phyloP scores from a whole-genome alignment of 2,888 invertebrate species.

The Metallyticus violacea region DNA sequence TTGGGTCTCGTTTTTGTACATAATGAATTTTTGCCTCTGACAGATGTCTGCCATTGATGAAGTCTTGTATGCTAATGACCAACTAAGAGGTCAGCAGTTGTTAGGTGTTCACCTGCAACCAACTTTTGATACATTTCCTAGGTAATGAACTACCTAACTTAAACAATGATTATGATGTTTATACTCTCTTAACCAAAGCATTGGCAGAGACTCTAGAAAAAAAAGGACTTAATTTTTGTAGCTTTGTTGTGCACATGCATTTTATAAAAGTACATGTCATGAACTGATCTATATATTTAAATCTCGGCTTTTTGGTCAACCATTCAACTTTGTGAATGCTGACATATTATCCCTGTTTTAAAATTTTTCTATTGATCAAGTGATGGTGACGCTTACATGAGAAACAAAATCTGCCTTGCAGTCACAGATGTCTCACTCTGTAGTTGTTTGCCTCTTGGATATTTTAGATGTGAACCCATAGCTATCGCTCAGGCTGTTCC shows the following conservation, averaged over 20 bases:
- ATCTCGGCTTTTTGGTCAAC: conserved; percentile 23
- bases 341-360: conserved; percentile 27
- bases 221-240: conserved; percentile 31
- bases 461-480: conserved; percentile 27
- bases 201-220: conserved; percentile 35
- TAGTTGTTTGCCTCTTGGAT: conserved; percentile 18
- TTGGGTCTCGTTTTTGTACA: conserved; percentile 38
- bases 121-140: conserved; percentile 34
- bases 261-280: conserved; percentile 29
- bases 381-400: conserved; percentile 27
- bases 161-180: conserved; percentile 30
- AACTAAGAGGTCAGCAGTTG: neutral
- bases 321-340: conserved; percentile 23
- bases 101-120: conserved; percentile 14
- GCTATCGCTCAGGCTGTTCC: conserved; percentile 24
- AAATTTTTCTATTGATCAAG: conserved; percentile 30
- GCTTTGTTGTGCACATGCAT: conserved; percentile 32
- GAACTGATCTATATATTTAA: conserved; percentile 24
- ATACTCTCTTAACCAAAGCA: conserved; percentile 30
- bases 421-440: conserved; percentile 1
- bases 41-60: conserved; percentile 23
- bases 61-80: neutral
- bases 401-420: conserved; percentile 24
- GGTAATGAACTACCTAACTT: conserved; percentile 29
- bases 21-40: conserved; percentile 35